These are phyloP conservation scores for Micrastur ruficollis DNA, from an alignment of 2,797 vertebrate genomes.

Conservation along the genomic window DNA sequence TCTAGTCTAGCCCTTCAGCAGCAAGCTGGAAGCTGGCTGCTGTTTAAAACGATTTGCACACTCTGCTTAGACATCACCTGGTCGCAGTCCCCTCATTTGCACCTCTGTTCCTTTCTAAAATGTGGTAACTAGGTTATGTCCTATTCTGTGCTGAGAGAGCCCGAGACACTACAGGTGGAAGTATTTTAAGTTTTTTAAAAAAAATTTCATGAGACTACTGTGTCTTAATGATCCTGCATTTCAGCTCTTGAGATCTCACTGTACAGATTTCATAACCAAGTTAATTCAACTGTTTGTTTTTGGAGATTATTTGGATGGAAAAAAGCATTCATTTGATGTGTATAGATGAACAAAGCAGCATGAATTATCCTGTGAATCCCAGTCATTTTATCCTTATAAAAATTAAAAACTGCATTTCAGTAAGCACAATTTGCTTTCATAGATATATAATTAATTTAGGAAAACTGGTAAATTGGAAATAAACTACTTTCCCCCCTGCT, in stretches of 20 bases:
- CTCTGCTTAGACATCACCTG: background rate
- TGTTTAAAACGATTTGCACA: background rate
- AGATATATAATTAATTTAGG: constrained; percentile 27
- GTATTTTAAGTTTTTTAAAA: background rate
- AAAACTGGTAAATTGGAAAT: constrained; percentile 24
- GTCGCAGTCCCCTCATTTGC: background rate
- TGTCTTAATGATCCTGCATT: background rate
- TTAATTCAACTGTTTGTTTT: background rate
- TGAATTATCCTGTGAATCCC: background rate
- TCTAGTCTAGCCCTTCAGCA: background rate
- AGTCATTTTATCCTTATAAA: background rate
- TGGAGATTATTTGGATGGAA: background rate
- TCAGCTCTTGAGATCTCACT: background rate
- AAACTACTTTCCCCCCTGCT: background rate
- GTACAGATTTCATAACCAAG: background rate
- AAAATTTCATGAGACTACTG: background rate
- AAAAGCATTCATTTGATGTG: background rate
- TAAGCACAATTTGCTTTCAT: background rate
- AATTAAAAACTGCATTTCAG: background rate
- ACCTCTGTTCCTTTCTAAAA: background rate
- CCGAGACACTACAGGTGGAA: background rate
- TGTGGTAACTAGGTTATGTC: background rate
- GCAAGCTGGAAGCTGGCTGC: background rate
- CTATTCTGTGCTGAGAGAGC: background rate
- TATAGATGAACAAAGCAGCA: background rate